Percentiles rank a stretch among this genome's conserved stretches.
Evolutionary conservation across 2,888 invertebrate species (phyloP).

Genomic region (Cerastoderma edule): DNA sequence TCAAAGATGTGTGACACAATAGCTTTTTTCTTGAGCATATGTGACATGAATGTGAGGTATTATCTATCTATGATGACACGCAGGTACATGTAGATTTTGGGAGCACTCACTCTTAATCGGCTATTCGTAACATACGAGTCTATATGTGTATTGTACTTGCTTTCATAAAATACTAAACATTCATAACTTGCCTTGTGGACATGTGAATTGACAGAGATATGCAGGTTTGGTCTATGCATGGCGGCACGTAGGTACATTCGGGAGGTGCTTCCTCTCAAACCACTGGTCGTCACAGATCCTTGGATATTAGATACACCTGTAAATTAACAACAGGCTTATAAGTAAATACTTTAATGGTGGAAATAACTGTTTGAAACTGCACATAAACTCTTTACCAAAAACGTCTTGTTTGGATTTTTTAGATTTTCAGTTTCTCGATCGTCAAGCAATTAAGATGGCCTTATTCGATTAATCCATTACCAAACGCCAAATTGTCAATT

Average conservation of each 20-base stretch:
- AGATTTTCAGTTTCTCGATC: too few relatives aligned
- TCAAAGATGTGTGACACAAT: not conserved
- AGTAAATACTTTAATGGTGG: too few relatives aligned
- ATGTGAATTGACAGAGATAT: conserved; percentile 4
- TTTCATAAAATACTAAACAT: not conserved
- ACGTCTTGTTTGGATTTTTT: too few relatives aligned
- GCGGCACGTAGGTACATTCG: conserved; percentile 4
- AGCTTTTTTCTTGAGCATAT: not conserved
- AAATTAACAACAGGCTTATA: too few relatives aligned
- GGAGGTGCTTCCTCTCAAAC: conserved; percentile 3
- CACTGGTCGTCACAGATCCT: not conserved
- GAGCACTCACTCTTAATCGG: not conserved
- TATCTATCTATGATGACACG: not conserved
- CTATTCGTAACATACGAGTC: not conserved
- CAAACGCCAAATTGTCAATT: too few relatives aligned
- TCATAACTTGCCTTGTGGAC: not conserved
- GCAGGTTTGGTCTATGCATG: conserved; percentile 7
- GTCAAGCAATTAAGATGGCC: too few relatives aligned
- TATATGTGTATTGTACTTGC: not conserved
- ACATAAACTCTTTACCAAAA: too few relatives aligned
- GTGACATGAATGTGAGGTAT: not conserved
- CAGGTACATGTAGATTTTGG: not conserved
- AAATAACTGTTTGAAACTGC: too few relatives aligned
- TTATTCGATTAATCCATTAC: too few relatives aligned
- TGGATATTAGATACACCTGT: conserved; percentile 8